Conservation (phyloP, 2,797 vertebrate genomes). For the Picus viridis region DNA sequence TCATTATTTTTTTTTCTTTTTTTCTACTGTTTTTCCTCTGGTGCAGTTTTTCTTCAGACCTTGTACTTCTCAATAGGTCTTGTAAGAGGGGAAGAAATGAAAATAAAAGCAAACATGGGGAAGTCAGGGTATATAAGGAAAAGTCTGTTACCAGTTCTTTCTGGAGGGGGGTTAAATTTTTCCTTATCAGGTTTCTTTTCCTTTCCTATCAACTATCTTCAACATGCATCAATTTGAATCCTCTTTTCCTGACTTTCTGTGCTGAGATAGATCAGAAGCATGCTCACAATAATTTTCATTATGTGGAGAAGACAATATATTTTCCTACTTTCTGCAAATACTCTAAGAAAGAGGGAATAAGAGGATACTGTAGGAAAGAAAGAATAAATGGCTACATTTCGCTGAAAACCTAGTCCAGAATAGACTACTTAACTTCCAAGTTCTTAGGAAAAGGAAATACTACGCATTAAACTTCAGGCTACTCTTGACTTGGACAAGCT, state of each 20-base stretch:
- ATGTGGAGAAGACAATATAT: not conserved
- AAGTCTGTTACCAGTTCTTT: not conserved
- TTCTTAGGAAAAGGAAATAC: not conserved
- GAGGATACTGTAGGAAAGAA: not conserved
- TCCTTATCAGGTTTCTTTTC: not conserved
- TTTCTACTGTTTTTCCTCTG: not conserved
- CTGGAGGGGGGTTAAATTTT: not conserved
- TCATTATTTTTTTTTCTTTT: not conserved
- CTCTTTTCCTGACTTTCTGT: not conserved
- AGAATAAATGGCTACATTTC: not conserved
- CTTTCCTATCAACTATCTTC: not conserved
- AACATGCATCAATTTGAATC: not conserved
- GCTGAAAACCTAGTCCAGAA: not conserved
- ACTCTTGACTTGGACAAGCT: not conserved
- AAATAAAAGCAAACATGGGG: not conserved
- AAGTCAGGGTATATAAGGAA: not conserved
- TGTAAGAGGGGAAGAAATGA: not conserved
- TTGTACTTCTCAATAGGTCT: not conserved
- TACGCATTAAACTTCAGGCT: not conserved
- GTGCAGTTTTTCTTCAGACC: not conserved
- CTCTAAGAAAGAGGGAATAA: not conserved
- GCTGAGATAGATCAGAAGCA: not conserved
- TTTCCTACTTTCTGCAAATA: not conserved
- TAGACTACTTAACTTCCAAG: not conserved
- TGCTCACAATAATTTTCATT: not conserved